Conservation (phyloP, 2,113 vertebrate genomes). For the Drymodes brunneopygia region DNA sequence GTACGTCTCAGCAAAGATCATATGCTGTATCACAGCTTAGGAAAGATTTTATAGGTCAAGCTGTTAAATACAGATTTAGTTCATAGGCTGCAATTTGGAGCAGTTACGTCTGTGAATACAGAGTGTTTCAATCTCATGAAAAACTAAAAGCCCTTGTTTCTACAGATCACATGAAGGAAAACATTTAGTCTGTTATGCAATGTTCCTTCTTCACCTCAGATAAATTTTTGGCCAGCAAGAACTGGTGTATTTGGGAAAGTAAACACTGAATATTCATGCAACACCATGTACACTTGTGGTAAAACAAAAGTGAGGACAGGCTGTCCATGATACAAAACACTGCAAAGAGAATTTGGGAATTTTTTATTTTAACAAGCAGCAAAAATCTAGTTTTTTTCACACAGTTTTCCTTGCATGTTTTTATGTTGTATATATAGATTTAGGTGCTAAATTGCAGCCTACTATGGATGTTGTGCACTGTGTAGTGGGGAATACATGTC, state of each 20-base stretch:
- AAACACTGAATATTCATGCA: accelerated
- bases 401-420: neutral
- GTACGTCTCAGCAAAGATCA: slow-evolving; percentile 6
- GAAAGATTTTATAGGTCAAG: slow-evolving; percentile 23
- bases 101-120: neutral
- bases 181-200: neutral
- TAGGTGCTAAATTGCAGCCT: neutral
- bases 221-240: neutral
- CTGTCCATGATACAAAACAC: neutral
- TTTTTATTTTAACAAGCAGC: neutral
- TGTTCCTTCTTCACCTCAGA: neutral
- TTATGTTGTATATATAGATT: neutral
- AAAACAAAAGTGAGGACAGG: neutral
- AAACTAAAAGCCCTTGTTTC: neutral
- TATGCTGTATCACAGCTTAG: neutral
- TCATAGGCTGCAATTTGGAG: neutral
- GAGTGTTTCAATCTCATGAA: neutral
- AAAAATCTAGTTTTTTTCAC: neutral
- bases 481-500: neutral
- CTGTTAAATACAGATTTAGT: neutral
- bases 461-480: neutral
- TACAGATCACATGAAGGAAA: neutral
- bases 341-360: neutral
- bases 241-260: neutral
- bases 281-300: neutral